Evolutionary conservation across 2,888 invertebrate species (phyloP), one percentile per base, ranked within the genome.

Genomic region (Tetramorium bicarinatum): DNA sequence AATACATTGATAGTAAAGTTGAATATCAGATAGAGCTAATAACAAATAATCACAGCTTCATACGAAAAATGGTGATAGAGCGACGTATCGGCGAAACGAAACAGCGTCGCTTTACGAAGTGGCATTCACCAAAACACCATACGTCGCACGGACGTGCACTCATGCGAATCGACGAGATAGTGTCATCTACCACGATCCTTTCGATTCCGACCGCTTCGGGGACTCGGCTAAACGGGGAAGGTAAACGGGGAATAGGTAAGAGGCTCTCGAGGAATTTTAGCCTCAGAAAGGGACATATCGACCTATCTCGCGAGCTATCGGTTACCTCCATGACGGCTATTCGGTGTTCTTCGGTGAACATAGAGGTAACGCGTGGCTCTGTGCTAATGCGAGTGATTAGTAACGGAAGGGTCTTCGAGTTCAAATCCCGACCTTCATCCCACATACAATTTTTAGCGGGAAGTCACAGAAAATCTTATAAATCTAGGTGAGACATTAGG

Each of bases 141-240:
- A 44, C 77, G 82, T 49, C 77, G 56, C 54, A 71, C 38, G 49
- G 47, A 62, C 69, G 77, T 21, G 85, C 76, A 25, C 74, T 87
- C 87, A 77, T 85, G 87, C 87, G 87, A 83, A 83, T 85, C 82
- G 54, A 52, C 25, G 41, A 66, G 87, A 87, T 83, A 87, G 83
- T 69, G 87, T 87, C 87, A 83, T 83, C 80, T 62, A 62, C 67
- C 34, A 52, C 67, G 81, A 84, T 80, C 72, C 59, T 44, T 25
- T 21, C 71, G 61, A 69, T 34, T 54, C 3, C 47, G 47, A 11
- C 18, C 25, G 47, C 29, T 59, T 49, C 71, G 72, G n/a, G n/a
- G n/a, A 54, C 56, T 47, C 59, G 71, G 66, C 66, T 71, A 87
- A 86, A 71, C 76, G 64, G 75, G 79, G 66, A 75, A 74, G 59